phyloP scores from a whole-genome alignment of 2,888 invertebrate genomes.

The Cephus nigrinus region DNA sequence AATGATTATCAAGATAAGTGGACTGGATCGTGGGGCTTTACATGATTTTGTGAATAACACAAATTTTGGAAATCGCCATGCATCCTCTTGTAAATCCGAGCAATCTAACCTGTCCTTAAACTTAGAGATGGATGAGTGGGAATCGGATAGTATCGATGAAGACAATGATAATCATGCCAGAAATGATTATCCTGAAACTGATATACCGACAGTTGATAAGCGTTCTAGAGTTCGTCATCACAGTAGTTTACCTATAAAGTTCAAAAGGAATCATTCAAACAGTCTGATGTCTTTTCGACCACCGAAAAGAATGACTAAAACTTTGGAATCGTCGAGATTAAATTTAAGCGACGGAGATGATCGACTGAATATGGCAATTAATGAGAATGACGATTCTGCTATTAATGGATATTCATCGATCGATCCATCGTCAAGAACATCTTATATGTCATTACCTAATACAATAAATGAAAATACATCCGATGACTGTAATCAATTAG shows the following conservation, averaged over 20 bases:
- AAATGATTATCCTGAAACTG: background rate
- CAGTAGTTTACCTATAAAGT: conserved; percentile 4
- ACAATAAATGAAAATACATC: background rate
- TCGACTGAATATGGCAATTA: background rate
- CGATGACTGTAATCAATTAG: background rate
- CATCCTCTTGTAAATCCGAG: background rate
- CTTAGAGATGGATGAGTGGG: background rate
- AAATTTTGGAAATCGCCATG: background rate
- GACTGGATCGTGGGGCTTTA: background rate
- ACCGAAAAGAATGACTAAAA: conserved; percentile 1
- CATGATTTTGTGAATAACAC: background rate
- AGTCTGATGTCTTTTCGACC: background rate
- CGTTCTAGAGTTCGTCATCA: background rate
- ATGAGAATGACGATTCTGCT: background rate
- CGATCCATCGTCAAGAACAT: background rate
- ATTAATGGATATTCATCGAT: background rate
- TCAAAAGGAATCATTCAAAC: conserved; percentile 1
- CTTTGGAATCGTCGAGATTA: background rate
- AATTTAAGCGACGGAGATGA: background rate
- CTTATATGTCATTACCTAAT: background rate
- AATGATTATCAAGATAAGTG: background rate
- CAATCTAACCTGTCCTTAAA: background rate
- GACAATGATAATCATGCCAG: background rate
- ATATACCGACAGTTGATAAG: background rate
- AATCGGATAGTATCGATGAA: background rate